Evolutionary conservation across 1,140 invertebrate genomes (phyloP), one percentile per base, ranked within the genome.

Genomic region (Drosophila sproati): DNA sequence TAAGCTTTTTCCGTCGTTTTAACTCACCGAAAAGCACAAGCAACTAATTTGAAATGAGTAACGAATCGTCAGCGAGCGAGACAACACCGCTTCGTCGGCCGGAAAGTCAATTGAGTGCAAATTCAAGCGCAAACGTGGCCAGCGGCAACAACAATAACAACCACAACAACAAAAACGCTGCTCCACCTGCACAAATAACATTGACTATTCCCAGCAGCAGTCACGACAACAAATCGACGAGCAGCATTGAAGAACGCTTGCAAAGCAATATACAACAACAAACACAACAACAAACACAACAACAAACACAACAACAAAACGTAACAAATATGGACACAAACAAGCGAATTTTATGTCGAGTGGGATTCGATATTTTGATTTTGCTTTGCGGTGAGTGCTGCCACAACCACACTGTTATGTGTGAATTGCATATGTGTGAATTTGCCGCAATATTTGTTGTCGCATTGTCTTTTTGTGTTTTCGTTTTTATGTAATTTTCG

Each of bases 1-100:
- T 31, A 43, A 80, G 81, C 72, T 87, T 82, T 77, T 60, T 34
- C 35, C 52, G 79, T 47, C 48, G 62, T 43, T 51, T 45, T 12
- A 50, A 73, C 7, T 56, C 71, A 78, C 60, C 68, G 34, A 57
- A 57, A 82, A 70, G 34, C 66, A 51, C 45, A n/a, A 35, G 59
- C 12, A 62, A 41, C 31, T n/a, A 32, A 69, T 81, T 59, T n/a
- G 48, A 77, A 82, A 91, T 92, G 91, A 92, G 91, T 83, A 92
- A 87, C 91, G 79, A 89, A 78, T 80, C 75, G 50, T 63, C 88
- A 50, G 77, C 73, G 56, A 85, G 78, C 59, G 91, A 92, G 63
- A 83, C 85, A 78, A 92, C 91, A 91, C 88, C 85, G 78, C 66
- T 92, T 29, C 82, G 85, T 59, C 82, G 78, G 62, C 80, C 85